These are phyloP conservation scores for Agrypnia vestita DNA, from an alignment of 1,140 invertebrate species.

Conservation along the genomic window DNA sequence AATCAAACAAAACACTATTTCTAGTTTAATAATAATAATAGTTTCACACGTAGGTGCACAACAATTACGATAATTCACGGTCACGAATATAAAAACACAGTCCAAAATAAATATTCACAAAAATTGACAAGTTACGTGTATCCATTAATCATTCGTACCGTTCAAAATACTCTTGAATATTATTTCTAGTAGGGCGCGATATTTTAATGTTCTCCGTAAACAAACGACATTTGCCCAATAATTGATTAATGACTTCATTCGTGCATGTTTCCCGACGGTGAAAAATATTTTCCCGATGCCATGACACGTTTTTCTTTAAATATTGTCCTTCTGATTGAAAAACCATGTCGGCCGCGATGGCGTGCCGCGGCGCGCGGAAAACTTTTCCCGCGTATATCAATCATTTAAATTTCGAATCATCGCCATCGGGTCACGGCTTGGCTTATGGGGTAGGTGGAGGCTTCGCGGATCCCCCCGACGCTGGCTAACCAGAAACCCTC, in stretches of 20 bases:
- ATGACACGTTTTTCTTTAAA: conserved; percentile 42
- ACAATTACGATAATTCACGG: too few species aligned
- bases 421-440: conserved; percentile 41
- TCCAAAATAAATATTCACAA: too few species aligned
- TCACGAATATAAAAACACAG: too few species aligned
- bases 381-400: conserved; percentile 37
- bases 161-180: too few species aligned
- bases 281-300: background rate
- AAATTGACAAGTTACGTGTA: too few species aligned
- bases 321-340: conserved; percentile 44
- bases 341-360: conserved; percentile 29
- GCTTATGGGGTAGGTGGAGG: conserved; percentile 4
- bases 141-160: too few species aligned
- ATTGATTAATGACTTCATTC: conserved; percentile 17
- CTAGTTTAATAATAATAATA: too few species aligned
- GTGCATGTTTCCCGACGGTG: conserved; percentile 9
- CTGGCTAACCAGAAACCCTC: conserved; percentile 1
- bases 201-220: conserved; percentile 20
- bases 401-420: conserved; percentile 47
- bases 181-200: background rate
- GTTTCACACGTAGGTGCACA: too few species aligned
- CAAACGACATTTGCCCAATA: conserved; percentile 6
- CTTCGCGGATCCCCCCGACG: background rate
- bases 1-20: too few species aligned
- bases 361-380: conserved; percentile 15